A percentile compares a stretch with the other conserved stretches of the same genome.
These are phyloP conservation scores for Catocala nupta DNA, from an alignment of 2,888 invertebrate species.

Conservation along the genomic window DNA sequence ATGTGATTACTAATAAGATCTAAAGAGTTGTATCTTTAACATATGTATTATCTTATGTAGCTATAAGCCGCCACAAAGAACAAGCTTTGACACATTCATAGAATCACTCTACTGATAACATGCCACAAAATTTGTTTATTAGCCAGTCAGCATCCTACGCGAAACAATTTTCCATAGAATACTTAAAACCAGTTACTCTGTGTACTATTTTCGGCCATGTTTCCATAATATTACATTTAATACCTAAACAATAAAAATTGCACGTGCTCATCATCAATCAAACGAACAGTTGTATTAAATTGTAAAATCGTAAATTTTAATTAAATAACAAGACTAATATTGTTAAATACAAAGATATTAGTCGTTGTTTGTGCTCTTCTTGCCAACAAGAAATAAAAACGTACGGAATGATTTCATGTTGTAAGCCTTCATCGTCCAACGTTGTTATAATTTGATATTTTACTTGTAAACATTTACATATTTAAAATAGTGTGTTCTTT, in stretches of 20 bases:
- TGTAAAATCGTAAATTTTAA: slow-evolving; percentile 44
- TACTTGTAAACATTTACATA: background rate
- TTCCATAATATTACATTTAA: slow-evolving; percentile 12
- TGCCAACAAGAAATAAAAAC: slow-evolving; percentile 51
- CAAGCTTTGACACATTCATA: no score
- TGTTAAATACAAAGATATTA: slow-evolving; percentile 41
- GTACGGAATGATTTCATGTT: slow-evolving; percentile 54
- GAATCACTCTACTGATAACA: no score
- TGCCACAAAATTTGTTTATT: no score
- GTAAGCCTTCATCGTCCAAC: slow-evolving; percentile 22
- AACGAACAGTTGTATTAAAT: slow-evolving; percentile 32
- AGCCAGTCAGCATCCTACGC: no score
- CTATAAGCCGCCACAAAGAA: no score
- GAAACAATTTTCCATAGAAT: no score
- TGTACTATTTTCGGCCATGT: background rate
- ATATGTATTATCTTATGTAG: no score
- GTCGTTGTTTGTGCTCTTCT: slow-evolving; percentile 30
- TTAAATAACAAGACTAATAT: slow-evolving; percentile 45
- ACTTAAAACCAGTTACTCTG: background rate
- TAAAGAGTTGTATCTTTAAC: no score
- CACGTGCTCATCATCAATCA: slow-evolving; percentile 42
- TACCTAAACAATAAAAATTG: slow-evolving; percentile 28
- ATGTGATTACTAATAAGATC: no score
- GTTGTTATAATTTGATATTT: background rate
- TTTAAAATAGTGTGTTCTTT: no score